Conservation (phyloP, 2,888 invertebrate genomes). For the Mimumesa dahlbomi region DNA sequence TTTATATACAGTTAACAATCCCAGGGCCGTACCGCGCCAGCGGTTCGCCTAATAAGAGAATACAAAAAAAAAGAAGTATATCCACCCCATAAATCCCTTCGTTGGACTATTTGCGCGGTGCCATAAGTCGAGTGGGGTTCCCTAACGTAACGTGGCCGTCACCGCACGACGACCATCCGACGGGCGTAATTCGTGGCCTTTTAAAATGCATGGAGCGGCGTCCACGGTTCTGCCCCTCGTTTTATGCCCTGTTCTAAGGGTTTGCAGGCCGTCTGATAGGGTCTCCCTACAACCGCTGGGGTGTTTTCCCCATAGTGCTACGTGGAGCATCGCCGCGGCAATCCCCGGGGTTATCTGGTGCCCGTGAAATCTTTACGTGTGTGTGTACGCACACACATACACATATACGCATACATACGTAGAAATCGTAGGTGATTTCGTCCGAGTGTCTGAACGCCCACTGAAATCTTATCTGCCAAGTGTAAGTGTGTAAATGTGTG, state of each 20-base stretch:
- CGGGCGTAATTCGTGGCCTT: conserved; percentile 60
- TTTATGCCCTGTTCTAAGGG: conserved; percentile 35
- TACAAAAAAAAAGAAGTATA: no score
- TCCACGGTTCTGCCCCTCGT: conserved; percentile 44
- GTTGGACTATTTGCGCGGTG: no score
- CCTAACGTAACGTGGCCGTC: not conserved
- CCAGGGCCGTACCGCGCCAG: no score
- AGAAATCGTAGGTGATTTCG: conserved; percentile 11
- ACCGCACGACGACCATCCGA: conserved; percentile 18
- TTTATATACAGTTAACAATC: no score
- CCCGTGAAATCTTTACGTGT: not conserved
- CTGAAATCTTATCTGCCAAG: not conserved
- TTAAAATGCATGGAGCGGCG: conserved; percentile 70
- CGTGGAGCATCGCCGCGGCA: conserved; percentile 26
- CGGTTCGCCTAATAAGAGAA: no score
- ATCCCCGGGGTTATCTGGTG: conserved; percentile 27
- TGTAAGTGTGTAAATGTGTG: no score
- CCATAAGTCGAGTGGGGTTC: not conserved
- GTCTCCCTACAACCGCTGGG: not conserved
- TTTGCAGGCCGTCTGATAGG: conserved; percentile 21
- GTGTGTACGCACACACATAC: not conserved
- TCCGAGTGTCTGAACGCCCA: not conserved
- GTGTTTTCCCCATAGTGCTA: conserved; percentile 30
- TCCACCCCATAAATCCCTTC: no score
- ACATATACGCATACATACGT: conserved; percentile 29